A percentile compares a stretch with the other conserved stretches of the same genome.
These are phyloP conservation scores for Crotophaga sulcirostris DNA, from an alignment of 2,113 vertebrate species.

Conservation along the genomic window DNA sequence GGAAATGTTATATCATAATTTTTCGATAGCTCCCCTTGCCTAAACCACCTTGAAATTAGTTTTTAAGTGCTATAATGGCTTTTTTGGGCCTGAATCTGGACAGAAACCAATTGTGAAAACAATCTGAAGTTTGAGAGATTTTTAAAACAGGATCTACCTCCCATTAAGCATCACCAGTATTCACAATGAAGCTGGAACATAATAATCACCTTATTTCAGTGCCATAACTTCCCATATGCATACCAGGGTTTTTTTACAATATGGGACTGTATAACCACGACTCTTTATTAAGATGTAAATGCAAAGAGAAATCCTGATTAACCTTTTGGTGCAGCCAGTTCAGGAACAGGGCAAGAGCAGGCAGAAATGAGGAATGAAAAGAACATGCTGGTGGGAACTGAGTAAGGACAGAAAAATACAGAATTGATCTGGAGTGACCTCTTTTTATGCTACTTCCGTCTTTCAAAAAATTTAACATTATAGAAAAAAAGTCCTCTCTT, in stretches of 20 bases:
- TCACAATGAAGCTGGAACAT: background rate
- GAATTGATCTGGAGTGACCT: background rate
- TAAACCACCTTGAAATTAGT: background rate
- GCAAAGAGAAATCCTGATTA: background rate
- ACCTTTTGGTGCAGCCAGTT: background rate
- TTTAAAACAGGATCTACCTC: background rate
- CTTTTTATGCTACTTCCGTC: background rate
- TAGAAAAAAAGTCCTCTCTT: background rate
- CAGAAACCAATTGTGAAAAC: background rate
- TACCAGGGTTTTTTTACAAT: background rate
- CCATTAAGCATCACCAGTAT: background rate
- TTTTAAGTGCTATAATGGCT: background rate
- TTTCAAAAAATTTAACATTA: background rate
- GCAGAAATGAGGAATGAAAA: background rate
- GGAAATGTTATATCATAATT: background rate
- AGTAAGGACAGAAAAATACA: background rate
- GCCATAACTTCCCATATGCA: background rate
- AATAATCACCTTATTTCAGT: background rate
- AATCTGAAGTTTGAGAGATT: background rate
- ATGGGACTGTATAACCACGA: background rate
- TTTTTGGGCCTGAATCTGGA: background rate
- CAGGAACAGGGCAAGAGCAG: background rate
- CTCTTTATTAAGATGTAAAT: background rate
- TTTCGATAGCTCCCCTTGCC: background rate
- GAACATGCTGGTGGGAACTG: background rate